Evolutionary conservation across 2,888 invertebrate genomes (phyloP).

Genomic region (Anagyrus pseudococci): DNA sequence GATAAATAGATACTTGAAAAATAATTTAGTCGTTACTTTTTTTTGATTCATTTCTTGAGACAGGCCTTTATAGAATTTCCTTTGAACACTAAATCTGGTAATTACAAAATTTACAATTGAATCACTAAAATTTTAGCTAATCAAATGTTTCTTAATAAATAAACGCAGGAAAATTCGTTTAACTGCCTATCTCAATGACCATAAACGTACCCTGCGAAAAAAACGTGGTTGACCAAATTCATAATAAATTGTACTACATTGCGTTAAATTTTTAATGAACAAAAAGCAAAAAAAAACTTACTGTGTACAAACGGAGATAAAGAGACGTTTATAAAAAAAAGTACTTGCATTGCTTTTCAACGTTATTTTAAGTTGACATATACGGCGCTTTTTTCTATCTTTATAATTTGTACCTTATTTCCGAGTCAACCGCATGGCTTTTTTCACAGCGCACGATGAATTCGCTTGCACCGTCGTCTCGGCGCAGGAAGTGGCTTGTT

Average conservation of each 20-base stretch:
- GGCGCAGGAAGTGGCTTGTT: slow-evolving; percentile 16
- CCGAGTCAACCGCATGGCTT: slow-evolving; percentile 32
- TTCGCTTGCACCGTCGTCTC: not conserved
- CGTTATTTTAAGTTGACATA: not conserved
- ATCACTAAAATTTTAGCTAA: no score
- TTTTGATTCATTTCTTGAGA: slow-evolving; percentile 2
- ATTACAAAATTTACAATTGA: no score
- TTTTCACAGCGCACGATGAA: slow-evolving; percentile 20
- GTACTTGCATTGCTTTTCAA: not conserved
- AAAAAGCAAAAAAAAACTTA: no score
- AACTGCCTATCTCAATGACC: slow-evolving; percentile 11
- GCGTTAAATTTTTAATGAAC: no score
- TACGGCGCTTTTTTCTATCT: not conserved
- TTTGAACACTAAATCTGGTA: no score
- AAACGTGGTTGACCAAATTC: slow-evolving; percentile 23
- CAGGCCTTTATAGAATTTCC: slow-evolving; percentile 7
- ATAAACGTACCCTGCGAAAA: slow-evolving; percentile 15
- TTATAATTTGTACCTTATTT: not conserved
- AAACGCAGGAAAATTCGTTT: not conserved
- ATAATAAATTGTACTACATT: no score
- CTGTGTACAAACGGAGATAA: no score
- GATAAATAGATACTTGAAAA: slow-evolving; percentile 1
- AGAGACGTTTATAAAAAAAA: not conserved
- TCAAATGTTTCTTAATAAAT: not conserved
- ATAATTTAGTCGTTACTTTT: not conserved